Evolutionary conservation across 2,113 vertebrate genomes (phyloP), one percentile per base, ranked within the genome.

Genomic region (Syrrhaptes paradoxus): DNA sequence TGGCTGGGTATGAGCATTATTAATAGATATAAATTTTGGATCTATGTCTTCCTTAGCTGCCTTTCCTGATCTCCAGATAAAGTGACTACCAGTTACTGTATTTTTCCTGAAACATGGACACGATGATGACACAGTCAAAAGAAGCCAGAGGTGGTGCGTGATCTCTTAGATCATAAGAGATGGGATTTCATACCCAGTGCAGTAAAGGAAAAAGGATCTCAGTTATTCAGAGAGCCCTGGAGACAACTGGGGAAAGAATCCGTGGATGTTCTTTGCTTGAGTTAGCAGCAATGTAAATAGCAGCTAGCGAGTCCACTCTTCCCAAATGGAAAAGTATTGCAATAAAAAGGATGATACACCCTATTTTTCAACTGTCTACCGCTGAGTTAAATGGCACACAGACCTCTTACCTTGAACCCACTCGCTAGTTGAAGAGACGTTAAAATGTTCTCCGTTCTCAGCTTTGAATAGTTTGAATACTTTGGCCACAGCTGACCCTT

Each of bases 321-420:
- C 70, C 66, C 70, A 85, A 72, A 65, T 22, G 55, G 61, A 73
- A 82, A 90, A 52, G 18, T 17, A 34, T 32, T 90, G 45, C 41
- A 80, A 32, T 25, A 38, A 90, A 72, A 89, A 24, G 24, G 25
- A 24, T 41, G 19, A 57, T 81, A 72, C 46, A 51, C 5, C 5
- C 26, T 41, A 4, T 87, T 72, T 91, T 22, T 31, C 63, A 74
- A 4, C 76, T 79, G 32, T 45, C 78, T 78, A 3, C 48, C 54
- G 22, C 26, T 0, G 0, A 85, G 36, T 36, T 85, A 74, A 73
- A 46, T 2, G 55, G 6, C 58, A 54, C 43, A 52, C 38, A 84
- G 46, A 32, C 3, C 16, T 65, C 90, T 98, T 97, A 99, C 99
- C 99, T 98, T 99, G 99, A 41, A 99, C 98, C 99, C 99, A 99